Base-by-base conservation (phyloP, 2,797 vertebrate species). In the Notoglanidium macrostoma region DNA sequence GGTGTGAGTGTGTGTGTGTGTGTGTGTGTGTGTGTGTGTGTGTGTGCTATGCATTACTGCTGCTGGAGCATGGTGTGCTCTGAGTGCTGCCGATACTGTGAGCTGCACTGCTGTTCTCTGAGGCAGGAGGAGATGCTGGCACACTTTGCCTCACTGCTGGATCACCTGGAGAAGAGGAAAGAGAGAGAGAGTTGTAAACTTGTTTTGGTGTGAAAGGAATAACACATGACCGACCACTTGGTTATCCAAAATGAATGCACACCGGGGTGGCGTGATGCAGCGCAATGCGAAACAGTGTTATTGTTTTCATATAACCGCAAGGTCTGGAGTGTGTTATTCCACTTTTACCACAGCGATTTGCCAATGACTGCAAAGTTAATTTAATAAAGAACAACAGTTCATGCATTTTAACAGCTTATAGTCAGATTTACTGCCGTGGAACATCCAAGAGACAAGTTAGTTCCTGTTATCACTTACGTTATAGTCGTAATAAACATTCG, bases 11-110 rank as follows among this genome's bases (percentile, higher is more conserved):
- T 26, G 68, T 40, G 32, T 5, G 70, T 17, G 83, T 21, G 46
- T 67, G 73, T 35, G 84, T 85, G 57, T 78, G 76, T 70, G 61
- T 55, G 44, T 54, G 74, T 55, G 85, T 44, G 73, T 55, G 84
- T 77, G 44, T 5, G 29, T 84, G 95, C 95, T 98, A 99, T 90
- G 98, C 96, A 0, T 97, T 96, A 90, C 97, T 98, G 96, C 96
- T 99, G 95, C 97, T 99, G 89, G 98, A 98, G 90, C 98, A 99
- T 40, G 98, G 98, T 0, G 98, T 99, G 95, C 98, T 99, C 90
- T 98, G 98, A 0, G 98, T 99, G 95, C 98, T 99, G 93, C 97
- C 98, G 0, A 99, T 97, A 87, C 98, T 99, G 95, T 97, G 98
- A 0, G 97, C 98, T 0, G 97, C 96, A 0, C 98, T 99, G 97